Base-by-base conservation (phyloP, 2,797 vertebrate species). In the Geotrypetes seraphini region DNA sequence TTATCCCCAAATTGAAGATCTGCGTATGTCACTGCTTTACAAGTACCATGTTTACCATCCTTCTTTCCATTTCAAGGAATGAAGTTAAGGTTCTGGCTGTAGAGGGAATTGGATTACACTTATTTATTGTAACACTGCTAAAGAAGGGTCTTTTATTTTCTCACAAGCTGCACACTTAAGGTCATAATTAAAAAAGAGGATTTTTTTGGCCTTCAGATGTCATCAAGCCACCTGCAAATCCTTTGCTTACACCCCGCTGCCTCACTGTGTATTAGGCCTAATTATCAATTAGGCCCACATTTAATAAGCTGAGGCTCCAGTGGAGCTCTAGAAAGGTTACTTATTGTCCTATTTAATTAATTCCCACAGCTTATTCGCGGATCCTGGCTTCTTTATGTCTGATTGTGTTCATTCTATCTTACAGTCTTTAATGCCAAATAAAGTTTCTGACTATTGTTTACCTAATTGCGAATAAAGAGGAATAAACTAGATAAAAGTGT, bases 341-440 rank as follows among this genome's bases (percentile, higher is more conserved):
- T 63, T 55, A 60, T 62, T 63, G 53, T 66, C 44, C 47, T 45
- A 44, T 21, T 40, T 53, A 48, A 36, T 55, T 30, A 48, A 48
- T 40, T 53, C 55, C 50, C 34, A 33, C 33, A 49, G 51, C 47
- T 45, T 38, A 19, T 7, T 8, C 12, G 4, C 44, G 51, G 46
- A 28, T 31, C 39, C 46, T 65, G 55, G 34, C 43, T 31, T 47
- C 29, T 8, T 7, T 22, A 23, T 31, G 27, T 10, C 4, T 22
- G 18, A 9, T 12, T 12, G 19, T 6, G 23, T 10, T 2, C 10
- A n/a, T n/a, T n/a, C n/a, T n/a, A n/a, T n/a, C n/a, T n/a, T n/a
- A n/a, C n/a, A n/a, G n/a, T n/a, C n/a, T n/a, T n/a, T n/a, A n/a
- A n/a, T n/a, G n/a, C n/a, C n/a, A n/a, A n/a, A n/a, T n/a, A n/a